Percentiles rank a stretch among this genome's conserved stretches.
phyloP scores from a whole-genome alignment of 1,140 invertebrate genomes.

The Bombus fervidus region DNA sequence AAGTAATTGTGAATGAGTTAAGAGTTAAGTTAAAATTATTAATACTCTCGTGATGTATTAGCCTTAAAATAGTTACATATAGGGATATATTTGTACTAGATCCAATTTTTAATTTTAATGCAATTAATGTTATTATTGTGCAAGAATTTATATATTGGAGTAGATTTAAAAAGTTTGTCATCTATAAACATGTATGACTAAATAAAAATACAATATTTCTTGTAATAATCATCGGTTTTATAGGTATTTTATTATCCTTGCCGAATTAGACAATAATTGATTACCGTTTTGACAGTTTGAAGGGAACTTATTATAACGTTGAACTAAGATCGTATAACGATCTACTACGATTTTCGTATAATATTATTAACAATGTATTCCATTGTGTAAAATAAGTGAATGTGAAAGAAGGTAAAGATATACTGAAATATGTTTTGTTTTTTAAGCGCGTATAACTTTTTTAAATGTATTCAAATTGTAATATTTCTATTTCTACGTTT shows the following conservation, averaged over 20 bases:
- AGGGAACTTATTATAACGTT: not conserved
- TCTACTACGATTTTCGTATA: not conserved
- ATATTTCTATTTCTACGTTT: not conserved
- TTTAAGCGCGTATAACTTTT: no score
- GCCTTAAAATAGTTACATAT: not conserved
- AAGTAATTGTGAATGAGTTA: not conserved
- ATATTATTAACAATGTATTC: slow-evolving; percentile 19
- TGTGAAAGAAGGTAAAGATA: slow-evolving; percentile 27
- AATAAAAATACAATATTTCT: not conserved
- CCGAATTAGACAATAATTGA: not conserved
- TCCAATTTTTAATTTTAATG: not conserved
- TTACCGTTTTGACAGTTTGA: slow-evolving; percentile 41
- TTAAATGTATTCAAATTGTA: not conserved
- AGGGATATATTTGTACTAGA: not conserved
- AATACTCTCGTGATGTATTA: not conserved
- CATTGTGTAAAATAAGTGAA: not conserved
- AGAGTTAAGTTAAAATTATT: no score
- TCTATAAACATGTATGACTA: not conserved
- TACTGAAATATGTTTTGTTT: not conserved
- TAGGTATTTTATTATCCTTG: not conserved
- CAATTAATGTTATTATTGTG: not conserved
- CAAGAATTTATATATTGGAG: not conserved
- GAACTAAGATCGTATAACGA: not conserved
- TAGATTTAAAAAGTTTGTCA: not conserved
- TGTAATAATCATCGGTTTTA: not conserved